Evolutionary conservation across 2,888 invertebrate species (phyloP).

Genomic region (Metopia argyrocephala): DNA sequence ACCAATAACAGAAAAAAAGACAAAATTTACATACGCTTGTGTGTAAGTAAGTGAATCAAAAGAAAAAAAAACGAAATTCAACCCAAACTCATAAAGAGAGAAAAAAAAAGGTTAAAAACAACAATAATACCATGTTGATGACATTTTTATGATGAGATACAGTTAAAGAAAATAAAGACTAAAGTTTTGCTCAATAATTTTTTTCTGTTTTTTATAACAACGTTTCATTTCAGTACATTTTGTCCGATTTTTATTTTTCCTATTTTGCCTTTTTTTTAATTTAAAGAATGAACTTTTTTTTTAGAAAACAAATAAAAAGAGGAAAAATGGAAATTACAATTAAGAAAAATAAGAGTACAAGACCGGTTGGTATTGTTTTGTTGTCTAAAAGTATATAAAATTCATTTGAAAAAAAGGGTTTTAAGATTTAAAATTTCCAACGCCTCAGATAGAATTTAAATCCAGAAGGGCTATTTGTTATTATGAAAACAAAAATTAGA

Average conservation of each 20-base stretch:
- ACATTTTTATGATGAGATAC: conserved; percentile 67
- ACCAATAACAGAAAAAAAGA: conserved; percentile 4
- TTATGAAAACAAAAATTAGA: too few relatives aligned
- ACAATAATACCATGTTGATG: conserved; percentile 66
- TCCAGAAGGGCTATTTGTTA: too few relatives aligned
- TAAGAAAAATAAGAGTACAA: conserved; percentile 41
- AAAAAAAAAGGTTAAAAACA: conserved; percentile 59
- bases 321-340: conserved; percentile 54
- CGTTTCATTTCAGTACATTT: neutral
- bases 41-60: conserved; percentile 14
- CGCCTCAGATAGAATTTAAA: too few relatives aligned
- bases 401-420: too few relatives aligned
- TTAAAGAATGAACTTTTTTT: conserved; percentile 61
- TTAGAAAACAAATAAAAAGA: conserved; percentile 23
- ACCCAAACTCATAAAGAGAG: conserved; percentile 14
- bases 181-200: conserved; percentile 12
- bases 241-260: conserved; percentile 30
- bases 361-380: neutral
- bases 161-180: conserved; percentile 41
- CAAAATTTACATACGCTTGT: neutral
- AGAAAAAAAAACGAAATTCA: neutral
- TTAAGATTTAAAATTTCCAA: neutral
- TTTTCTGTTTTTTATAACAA: neutral
- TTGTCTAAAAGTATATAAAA: neutral
- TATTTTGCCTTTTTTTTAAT: conserved; percentile 68